Percentiles rank a stretch among this genome's conserved stretches.
These are phyloP conservation scores for Callorhinus ursinus DNA, from an alignment of 2,113 vertebrate genomes.

Conservation along the genomic window DNA sequence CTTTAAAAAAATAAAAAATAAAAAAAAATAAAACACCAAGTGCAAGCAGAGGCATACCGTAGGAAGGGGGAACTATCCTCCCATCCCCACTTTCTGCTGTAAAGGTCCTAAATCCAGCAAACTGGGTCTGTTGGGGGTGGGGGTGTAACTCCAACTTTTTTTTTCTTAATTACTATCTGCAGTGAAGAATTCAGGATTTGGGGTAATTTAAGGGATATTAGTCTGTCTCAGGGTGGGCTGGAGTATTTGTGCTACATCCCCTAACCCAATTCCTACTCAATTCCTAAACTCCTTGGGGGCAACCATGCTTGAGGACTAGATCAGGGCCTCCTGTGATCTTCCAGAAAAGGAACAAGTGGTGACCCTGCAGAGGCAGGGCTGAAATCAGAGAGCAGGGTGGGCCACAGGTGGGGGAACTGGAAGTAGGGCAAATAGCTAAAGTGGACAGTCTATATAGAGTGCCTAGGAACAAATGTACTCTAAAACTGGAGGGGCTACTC, in stretches of 20 bases:
- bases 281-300: not conserved
- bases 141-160: not conserved
- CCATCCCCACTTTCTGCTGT: not conserved
- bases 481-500: not conserved
- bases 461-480: not conserved
- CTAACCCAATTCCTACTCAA: not conserved
- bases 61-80: not conserved
- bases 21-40: no score
- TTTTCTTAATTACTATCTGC: not conserved
- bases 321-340: not conserved
- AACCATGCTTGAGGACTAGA: not conserved
- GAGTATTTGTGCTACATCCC: not conserved
- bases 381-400: not conserved
- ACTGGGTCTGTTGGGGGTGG: not conserved
- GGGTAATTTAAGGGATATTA: not conserved
- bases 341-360: not conserved
- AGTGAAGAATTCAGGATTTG: not conserved
- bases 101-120: not conserved
- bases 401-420: fast-evolving
- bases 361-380: not conserved
- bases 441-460: not conserved
- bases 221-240: not conserved
- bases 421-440: not conserved
- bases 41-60: not conserved
- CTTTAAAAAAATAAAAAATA: no score